phyloP scores from a whole-genome alignment of 2,113 vertebrate genomes.

The Cololabis saira region DNA sequence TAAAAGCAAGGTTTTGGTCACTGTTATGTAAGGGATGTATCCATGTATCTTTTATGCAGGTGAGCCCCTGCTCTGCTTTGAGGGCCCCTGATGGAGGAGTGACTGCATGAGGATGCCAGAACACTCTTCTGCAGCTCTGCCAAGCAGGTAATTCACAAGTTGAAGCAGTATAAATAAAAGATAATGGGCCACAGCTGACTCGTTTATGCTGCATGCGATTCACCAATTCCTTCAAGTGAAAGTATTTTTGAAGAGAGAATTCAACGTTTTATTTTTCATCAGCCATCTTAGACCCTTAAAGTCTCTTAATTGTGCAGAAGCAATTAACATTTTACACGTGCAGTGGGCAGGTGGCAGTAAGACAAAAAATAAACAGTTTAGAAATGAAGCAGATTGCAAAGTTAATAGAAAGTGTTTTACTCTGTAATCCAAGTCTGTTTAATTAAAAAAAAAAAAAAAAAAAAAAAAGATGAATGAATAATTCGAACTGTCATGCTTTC shows the following conservation, averaged over 20 bases:
- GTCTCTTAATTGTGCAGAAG: constrained; percentile 39
- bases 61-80: constrained; percentile 70
- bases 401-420: constrained; percentile 47
- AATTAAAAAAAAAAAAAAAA: constrained; percentile 33
- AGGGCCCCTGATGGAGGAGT: constrained; percentile 73
- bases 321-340: constrained; percentile 38
- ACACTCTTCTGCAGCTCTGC: constrained; percentile 76
- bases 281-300: constrained; percentile 35
- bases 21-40: constrained; percentile 69
- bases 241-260: constrained; percentile 51
- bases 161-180: constrained; percentile 81
- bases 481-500: constrained; percentile 25
- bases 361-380: constrained; percentile 23
- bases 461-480: constrained; percentile 48
- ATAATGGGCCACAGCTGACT: constrained; percentile 79
- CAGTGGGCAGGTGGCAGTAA: constrained; percentile 54
- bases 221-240: constrained; percentile 67
- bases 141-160: constrained; percentile 82
- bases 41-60: constrained; percentile 82
- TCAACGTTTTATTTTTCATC: constrained; percentile 38
- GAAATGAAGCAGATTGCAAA: constrained; percentile 32
- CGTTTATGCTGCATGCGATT: constrained; percentile 73
- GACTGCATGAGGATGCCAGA: constrained; percentile 73
- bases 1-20: constrained; percentile 64
- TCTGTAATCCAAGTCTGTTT: constrained; percentile 36